Evolutionary conservation across 2,888 invertebrate species (phyloP), one percentile per base, ranked within the genome.

Genomic region (Atherix ibis): DNA sequence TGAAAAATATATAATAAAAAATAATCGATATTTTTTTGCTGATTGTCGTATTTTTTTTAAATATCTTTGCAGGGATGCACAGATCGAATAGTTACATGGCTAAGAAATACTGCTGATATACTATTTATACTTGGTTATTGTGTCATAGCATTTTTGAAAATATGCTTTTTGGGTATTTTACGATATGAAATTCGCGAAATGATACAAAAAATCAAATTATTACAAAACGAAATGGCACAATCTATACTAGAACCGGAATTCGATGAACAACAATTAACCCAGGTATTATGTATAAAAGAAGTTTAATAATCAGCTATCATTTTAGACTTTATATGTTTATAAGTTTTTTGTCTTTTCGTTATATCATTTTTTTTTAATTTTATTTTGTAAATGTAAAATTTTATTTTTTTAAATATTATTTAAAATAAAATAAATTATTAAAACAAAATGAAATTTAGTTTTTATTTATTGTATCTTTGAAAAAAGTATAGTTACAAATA

Each of bases 111-210:
- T 28, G 83, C 84, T 32, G 83, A 85, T 54, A 67, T 82, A 39
- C 68, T 87, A 37, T 83, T 81, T 53, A 75, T 82, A 38, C 61
- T 84, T 47, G 85, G 85, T 38, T 85, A 83, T 60, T 87, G 87
- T 64, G 84, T 87, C 43, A 78, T 87, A 49, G 81, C 85, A 49
- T 87, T 87, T 65, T 69, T 85, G 48, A 87, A 87, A 64, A 67
- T 85, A 61, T 83, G 84, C 68, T 87, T 87, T 69, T 73, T 85
- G 44, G 84, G 82, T 41, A 83, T 85, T 48, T 68, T 85, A 48
- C 73, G 83, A 40, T 82, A 82, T 65, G 84, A 85, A 66, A 84
- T 85, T 53, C 73, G 79, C 45, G 87, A 87, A 62, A 87, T 87
- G 87, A 84, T 87, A 53, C 83, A 85, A 58, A 87, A 87, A 65